Evolutionary conservation across 2,888 invertebrate genomes (phyloP).

Genomic region (Ptychoptera contaminata): DNA sequence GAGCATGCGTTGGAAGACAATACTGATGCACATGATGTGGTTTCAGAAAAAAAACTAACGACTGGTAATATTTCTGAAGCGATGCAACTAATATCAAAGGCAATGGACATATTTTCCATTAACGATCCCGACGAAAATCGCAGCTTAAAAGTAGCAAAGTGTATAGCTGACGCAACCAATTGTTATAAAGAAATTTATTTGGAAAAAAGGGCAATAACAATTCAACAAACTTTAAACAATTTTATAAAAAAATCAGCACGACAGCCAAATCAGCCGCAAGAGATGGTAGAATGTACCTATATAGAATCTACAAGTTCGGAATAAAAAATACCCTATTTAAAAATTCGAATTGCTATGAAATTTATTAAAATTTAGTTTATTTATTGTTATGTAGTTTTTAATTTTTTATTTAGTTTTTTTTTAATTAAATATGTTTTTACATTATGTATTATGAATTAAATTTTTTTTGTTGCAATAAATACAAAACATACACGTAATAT

Average conservation of each 20-base stretch:
- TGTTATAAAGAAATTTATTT: constrained; percentile 3
- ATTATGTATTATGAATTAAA: not conserved
- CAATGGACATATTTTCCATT: constrained; percentile 3
- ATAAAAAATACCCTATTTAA: not conserved
- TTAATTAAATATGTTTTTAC: not conserved
- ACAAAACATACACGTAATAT: no score
- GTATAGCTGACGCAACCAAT: constrained; percentile 1
- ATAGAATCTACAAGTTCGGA: constrained; percentile 1
- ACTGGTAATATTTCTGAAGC: constrained; percentile 1
- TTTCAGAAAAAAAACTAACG: constrained; percentile 3
- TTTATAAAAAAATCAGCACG: not conserved
- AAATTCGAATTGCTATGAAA: not conserved
- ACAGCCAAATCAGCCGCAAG: not conserved
- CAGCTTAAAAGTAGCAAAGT: not conserved
- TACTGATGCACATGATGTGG: not conserved
- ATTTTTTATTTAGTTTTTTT: not conserved
- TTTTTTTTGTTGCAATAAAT: no score
- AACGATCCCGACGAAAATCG: constrained; percentile 2
- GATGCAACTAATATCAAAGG: constrained; percentile 1
- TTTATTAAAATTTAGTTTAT: not conserved
- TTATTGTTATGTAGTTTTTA: not conserved
- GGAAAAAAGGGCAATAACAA: not conserved
- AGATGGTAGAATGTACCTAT: not conserved
- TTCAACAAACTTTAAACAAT: not conserved
- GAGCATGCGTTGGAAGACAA: not conserved